A percentile compares a stretch with the other conserved stretches of the same genome.
These are phyloP conservation scores for Rhombomys opimus DNA, from an alignment of 2,113 vertebrate genomes.

Conservation along the genomic window DNA sequence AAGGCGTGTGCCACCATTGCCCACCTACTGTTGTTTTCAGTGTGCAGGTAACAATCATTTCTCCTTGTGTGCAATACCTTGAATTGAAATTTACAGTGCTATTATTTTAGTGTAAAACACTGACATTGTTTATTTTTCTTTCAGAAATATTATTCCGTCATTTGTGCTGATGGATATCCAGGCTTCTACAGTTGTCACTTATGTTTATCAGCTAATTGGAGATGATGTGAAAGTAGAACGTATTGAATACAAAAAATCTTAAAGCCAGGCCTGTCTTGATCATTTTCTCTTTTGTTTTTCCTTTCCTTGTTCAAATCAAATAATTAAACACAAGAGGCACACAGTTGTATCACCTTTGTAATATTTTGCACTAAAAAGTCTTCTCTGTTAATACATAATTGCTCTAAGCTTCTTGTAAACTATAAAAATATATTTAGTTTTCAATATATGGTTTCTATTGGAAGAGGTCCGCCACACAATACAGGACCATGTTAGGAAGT, in stretches of 20 bases:
- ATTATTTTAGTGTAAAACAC: slow-evolving; percentile 13
- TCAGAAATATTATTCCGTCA: slow-evolving; percentile 98
- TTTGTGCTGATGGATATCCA: slow-evolving; percentile 99
- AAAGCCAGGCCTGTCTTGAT: slow-evolving; percentile 81
- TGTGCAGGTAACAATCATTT: slow-evolving; percentile 39
- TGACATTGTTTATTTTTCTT: slow-evolving; percentile 73
- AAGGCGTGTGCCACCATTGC: neutral
- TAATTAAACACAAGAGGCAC: slow-evolving; percentile 70
- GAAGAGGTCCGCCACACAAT: slow-evolving; percentile 74
- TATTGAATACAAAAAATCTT: slow-evolving; percentile 99
- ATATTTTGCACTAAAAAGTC: slow-evolving; percentile 80
- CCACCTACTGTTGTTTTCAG: neutral
- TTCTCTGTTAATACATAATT: slow-evolving; percentile 75
- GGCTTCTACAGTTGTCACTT: slow-evolving; percentile 98
- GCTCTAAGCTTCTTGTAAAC: slow-evolving; percentile 75
- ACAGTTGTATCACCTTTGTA: slow-evolving; percentile 81
- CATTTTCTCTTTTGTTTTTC: slow-evolving; percentile 73
- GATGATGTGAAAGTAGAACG: slow-evolving; percentile 99
- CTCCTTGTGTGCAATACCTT: slow-evolving; percentile 55
- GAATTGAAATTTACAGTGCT: slow-evolving; percentile 46
- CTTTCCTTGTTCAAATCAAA: slow-evolving; percentile 55
- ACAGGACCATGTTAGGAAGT: slow-evolving; percentile 72
- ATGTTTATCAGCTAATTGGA: slow-evolving; percentile 98
- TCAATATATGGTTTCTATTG: slow-evolving; percentile 74
- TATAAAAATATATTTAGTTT: slow-evolving; percentile 81